Percentiles rank a stretch among this genome's conserved stretches.
Conservation (phyloP, 2,888 invertebrate genomes). For the Athetis lepigone region DNA sequence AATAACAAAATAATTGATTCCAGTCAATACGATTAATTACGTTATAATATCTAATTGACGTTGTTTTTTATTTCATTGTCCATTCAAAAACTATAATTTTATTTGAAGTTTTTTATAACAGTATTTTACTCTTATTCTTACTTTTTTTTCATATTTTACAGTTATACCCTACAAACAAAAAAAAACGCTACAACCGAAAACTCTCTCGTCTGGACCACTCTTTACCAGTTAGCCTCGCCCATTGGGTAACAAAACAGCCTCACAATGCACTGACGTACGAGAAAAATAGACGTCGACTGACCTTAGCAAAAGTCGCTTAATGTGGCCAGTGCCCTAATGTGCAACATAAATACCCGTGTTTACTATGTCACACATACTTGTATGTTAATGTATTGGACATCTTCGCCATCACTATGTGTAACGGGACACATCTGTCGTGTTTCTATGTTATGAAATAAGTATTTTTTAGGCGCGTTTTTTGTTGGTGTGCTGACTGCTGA, state of each 20-base stretch:
- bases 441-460: slow-evolving; percentile 1
- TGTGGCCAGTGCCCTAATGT: slow-evolving; percentile 45
- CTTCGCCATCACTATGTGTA: slow-evolving; percentile 41
- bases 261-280: slow-evolving; percentile 81
- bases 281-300: slow-evolving; percentile 85
- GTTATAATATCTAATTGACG: no score
- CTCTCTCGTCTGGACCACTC: slow-evolving; percentile 49
- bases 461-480: slow-evolving; percentile 22
- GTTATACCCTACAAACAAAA: background rate
- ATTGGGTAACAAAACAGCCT: slow-evolving; percentile 62
- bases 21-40: no score
- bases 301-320: slow-evolving; percentile 63
- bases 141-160: no score
- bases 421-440: slow-evolving; percentile 60
- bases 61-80: no score
- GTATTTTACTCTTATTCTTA: no score
- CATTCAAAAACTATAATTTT: no score
- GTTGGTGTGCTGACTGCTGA: slow-evolving; percentile 6
- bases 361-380: slow-evolving; percentile 41
- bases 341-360: slow-evolving; percentile 41
- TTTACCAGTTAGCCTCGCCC: slow-evolving; percentile 57
- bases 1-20: no score
- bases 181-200: background rate
- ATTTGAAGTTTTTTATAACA: background rate
- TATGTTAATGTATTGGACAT: slow-evolving; percentile 56